These are phyloP conservation scores for Oxyteleia sp. DNA, from an alignment of 2,888 invertebrate genomes.

Conservation along the genomic window DNA sequence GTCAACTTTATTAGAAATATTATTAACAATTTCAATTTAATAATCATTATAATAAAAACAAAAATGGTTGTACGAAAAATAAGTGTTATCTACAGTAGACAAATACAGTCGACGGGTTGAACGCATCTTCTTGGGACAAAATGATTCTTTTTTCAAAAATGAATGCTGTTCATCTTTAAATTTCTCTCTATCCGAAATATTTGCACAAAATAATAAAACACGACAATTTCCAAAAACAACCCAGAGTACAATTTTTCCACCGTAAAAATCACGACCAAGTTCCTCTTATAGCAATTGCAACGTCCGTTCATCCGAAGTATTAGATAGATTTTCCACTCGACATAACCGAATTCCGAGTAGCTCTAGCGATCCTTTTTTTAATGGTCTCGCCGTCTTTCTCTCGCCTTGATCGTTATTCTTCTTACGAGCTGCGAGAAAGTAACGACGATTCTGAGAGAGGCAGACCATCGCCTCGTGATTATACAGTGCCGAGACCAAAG, in stretches of 20 bases:
- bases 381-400: slow-evolving; percentile 24
- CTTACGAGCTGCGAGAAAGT: slow-evolving; percentile 59
- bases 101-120: too few species aligned
- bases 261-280: not conserved
- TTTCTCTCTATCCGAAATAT: too few species aligned
- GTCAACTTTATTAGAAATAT: too few species aligned
- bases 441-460: slow-evolving; percentile 56
- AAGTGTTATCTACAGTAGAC: too few species aligned
- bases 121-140: too few species aligned
- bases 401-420: slow-evolving; percentile 53
- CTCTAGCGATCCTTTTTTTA: slow-evolving; percentile 7
- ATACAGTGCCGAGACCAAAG: slow-evolving; percentile 44
- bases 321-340: slow-evolving; percentile 4
- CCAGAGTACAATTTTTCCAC: not conserved
- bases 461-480: slow-evolving; percentile 49
- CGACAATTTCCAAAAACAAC: not conserved
- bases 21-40: too few species aligned
- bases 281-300: not conserved
- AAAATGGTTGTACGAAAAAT: too few species aligned
- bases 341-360: slow-evolving; percentile 37
- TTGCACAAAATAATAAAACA: too few species aligned
- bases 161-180: too few species aligned
- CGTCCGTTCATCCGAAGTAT: not conserved
- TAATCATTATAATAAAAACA: too few species aligned
- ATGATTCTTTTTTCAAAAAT: too few species aligned